Conservation (phyloP, 2,888 invertebrate species). For the Abrostola triplasia region DNA sequence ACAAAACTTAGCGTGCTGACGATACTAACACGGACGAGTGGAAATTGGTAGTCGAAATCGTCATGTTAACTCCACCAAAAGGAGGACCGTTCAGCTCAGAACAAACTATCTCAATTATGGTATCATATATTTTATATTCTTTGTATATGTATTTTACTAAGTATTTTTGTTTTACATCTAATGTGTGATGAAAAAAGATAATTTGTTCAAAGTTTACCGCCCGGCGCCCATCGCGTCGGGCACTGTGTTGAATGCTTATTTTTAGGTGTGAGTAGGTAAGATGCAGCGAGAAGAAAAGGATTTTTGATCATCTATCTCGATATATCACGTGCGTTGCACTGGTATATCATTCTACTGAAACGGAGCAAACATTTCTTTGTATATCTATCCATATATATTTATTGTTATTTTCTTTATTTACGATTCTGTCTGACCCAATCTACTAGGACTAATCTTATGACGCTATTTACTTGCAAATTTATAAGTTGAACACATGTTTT, state of each 20-base stretch:
- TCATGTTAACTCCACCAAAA: conserved; percentile 56
- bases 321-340: conserved; percentile 80
- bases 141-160: conserved; percentile 60
- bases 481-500: conserved; percentile 25
- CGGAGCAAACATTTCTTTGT: conserved; percentile 83
- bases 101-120: conserved; percentile 84
- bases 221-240: conserved; percentile 73
- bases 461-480: conserved; percentile 12
- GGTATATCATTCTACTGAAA: conserved; percentile 84
- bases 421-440: conserved; percentile 28
- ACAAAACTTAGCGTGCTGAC: conserved; percentile 48
- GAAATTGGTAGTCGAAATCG: conserved; percentile 83
- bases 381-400: conserved; percentile 61
- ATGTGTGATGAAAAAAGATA: conserved; percentile 78
- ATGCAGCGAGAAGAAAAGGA: conserved; percentile 88
- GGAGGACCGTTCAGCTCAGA: conserved; percentile 71
- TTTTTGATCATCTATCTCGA: conserved; percentile 90
- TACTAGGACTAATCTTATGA: conserved; percentile 36
- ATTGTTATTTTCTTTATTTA: conserved; percentile 63
- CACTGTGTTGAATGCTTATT: conserved; percentile 84
- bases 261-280: conserved; percentile 86
- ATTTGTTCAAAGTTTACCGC: conserved; percentile 85
- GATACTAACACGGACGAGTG: conserved; percentile 58
- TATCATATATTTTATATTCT: conserved; percentile 60
- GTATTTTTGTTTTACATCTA: conserved; percentile 51